phyloP scores from a whole-genome alignment of 1,140 invertebrate genomes.

The Micrasema longulum region DNA sequence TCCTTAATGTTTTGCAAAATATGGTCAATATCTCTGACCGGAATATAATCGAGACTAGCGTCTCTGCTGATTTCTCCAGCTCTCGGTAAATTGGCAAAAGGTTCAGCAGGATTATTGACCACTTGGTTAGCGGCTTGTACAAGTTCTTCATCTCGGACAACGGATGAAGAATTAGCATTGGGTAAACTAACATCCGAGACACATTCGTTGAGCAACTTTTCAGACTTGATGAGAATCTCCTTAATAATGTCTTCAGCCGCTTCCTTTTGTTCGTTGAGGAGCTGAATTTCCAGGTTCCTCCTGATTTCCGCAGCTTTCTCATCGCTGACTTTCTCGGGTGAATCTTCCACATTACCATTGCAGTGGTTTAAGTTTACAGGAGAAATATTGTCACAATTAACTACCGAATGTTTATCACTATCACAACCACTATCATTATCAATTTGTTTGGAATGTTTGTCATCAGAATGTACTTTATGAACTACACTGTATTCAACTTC shows the following conservation, averaged over 20 bases:
- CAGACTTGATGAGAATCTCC: slow-evolving; percentile 70
- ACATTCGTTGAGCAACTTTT: slow-evolving; percentile 68
- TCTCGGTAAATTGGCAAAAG: slow-evolving; percentile 29
- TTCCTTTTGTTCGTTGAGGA: slow-evolving; percentile 62
- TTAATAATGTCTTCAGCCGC: slow-evolving; percentile 71
- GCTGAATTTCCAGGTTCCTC: slow-evolving; percentile 55
- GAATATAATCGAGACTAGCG: slow-evolving; percentile 67
- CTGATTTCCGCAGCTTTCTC: slow-evolving; percentile 56
- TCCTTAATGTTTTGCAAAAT: slow-evolving; percentile 57
- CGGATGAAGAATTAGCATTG: slow-evolving; percentile 43
- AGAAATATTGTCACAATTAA: slow-evolving; percentile 55
- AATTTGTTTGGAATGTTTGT: slow-evolving; percentile 57
- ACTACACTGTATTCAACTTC: slow-evolving; percentile 65
- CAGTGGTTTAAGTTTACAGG: slow-evolving; percentile 51
- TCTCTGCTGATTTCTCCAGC: slow-evolving; percentile 49
- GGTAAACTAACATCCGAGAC: slow-evolving; percentile 52
- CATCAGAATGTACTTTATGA: slow-evolving; percentile 66
- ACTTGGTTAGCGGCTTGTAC: slow-evolving; percentile 57
- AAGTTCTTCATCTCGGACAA: slow-evolving; percentile 38
- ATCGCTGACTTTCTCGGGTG: slow-evolving; percentile 65
- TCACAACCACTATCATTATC: slow-evolving; percentile 62
- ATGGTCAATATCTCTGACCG: slow-evolving; percentile 66
- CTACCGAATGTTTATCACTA: slow-evolving; percentile 58
- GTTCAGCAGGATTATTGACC: slow-evolving; percentile 47
- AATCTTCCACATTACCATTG: slow-evolving; percentile 52